Percentiles rank a stretch among this genome's conserved stretches.
Evolutionary conservation across 2,797 vertebrate species (phyloP).

Genomic region (Liparis tanakae): DNA sequence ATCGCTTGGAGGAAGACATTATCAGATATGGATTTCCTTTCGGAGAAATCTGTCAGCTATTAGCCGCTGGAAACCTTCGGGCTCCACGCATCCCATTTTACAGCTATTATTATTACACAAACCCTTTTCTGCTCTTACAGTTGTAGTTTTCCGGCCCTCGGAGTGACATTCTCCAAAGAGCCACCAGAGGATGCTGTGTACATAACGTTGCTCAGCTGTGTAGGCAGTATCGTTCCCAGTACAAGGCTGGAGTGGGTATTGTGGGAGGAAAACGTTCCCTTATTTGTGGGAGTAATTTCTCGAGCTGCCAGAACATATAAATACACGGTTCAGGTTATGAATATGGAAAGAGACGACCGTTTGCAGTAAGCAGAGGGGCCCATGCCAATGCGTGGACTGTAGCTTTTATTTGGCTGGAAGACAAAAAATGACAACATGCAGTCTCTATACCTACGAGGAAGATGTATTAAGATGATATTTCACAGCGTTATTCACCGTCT

Average conservation of each 20-base stretch:
- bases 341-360: conserved; percentile 43
- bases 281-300: conserved; percentile 43
- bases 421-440: conserved; percentile 51
- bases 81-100: conserved; percentile 58
- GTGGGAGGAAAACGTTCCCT: conserved; percentile 43
- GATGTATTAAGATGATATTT: conserved; percentile 46
- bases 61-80: conserved; percentile 57
- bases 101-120: conserved; percentile 53
- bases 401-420: conserved; percentile 49
- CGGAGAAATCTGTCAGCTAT: conserved; percentile 62
- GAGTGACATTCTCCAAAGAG: conserved; percentile 2
- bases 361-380: conserved; percentile 1
- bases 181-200: conserved; percentile 81
- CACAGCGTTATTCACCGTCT: conserved; percentile 49
- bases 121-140: conserved; percentile 36
- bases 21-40: conserved; percentile 68
- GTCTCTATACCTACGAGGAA: conserved; percentile 42
- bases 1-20: conserved; percentile 41
- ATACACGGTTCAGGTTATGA: conserved; percentile 43
- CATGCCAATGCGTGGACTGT: conserved; percentile 41
- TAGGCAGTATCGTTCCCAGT: not conserved
- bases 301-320: conserved; percentile 45
- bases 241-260: conserved; percentile 33
- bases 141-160: not conserved
- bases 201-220: conserved; percentile 46